Evolutionary conservation across 1,140 invertebrate species (phyloP), one percentile per base, ranked within the genome.

Genomic region (Aphaenogaster ashmeadi): DNA sequence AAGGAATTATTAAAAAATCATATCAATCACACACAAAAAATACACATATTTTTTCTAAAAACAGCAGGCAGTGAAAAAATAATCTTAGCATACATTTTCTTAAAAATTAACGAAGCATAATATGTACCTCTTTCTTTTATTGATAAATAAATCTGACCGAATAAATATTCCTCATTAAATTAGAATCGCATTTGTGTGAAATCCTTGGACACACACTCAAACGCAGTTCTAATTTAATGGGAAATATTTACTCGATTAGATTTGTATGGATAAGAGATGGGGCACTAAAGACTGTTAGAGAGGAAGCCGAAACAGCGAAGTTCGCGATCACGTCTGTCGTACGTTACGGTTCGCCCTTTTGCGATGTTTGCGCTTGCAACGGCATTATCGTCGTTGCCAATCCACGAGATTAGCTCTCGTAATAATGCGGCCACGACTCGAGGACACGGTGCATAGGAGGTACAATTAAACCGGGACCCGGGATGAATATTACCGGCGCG

Each of bases 401-500:
- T 91, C 89, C 90, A 62, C 60, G 21, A 91, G 90, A 91, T 91
- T 91, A 90, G 83, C 79, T 60, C 83, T 58, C 60, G 33, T 88
- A 91, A 91, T 91, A 91, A 90, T 88, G 81, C 87, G 58, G 54
- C 38, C 36, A 15, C 27, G 87, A 88, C 90, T 78, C 90, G 87
- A 60, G 80, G 41, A 83, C 67, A 79, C 83, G 81, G 75, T 87
- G 62, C 50, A 66, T 18, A 56, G 54, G 11, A 41, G 44, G 74
- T 71, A 77, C 90, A 91, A 91, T 91, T 91, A 91, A 91, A 89
- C 47, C 44, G 79, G 69, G 8, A 2, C 54, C 58, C 79, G 77
- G 81, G 90, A 91, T 91, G 90, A 91, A 81, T 91, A 91, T 91
- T 91, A 89, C 77, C 75, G 67, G 62, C 81, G 90, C 84, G 90